phyloP scores from a whole-genome alignment of 2,797 vertebrate genomes.

The Agapornis canus region DNA sequence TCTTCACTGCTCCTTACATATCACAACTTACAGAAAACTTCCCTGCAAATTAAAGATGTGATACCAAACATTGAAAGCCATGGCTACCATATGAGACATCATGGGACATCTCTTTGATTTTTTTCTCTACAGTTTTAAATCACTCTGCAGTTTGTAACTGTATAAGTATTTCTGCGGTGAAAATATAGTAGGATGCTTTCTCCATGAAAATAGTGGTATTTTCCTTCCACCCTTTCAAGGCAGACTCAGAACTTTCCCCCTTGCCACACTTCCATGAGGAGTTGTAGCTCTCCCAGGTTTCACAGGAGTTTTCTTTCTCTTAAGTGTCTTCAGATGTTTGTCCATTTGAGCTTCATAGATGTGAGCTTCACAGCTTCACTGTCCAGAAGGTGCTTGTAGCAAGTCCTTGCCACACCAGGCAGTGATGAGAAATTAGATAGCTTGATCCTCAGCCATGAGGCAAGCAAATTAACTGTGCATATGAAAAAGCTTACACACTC shows the following conservation, averaged over 20 bases:
- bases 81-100: neutral
- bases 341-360: neutral
- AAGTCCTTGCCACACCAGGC: neutral
- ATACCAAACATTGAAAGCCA: neutral
- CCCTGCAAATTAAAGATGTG: neutral
- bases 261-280: neutral
- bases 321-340: neutral
- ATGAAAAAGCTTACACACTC: accelerated
- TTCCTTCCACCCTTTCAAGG: neutral
- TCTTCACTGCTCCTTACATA: neutral
- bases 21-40: neutral
- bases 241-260: neutral
- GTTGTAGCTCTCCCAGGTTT: neutral
- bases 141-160: neutral
- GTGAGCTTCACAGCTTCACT: neutral
- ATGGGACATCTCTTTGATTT: neutral
- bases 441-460: neutral
- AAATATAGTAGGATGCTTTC: neutral
- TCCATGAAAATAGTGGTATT: neutral
- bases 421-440: neutral
- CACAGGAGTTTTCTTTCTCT: neutral
- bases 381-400: neutral
- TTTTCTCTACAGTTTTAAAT: neutral
- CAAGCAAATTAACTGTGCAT: neutral
- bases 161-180: neutral